Base-by-base conservation (phyloP, 2,888 invertebrate genomes). In the Epicampocera succincta region DNA sequence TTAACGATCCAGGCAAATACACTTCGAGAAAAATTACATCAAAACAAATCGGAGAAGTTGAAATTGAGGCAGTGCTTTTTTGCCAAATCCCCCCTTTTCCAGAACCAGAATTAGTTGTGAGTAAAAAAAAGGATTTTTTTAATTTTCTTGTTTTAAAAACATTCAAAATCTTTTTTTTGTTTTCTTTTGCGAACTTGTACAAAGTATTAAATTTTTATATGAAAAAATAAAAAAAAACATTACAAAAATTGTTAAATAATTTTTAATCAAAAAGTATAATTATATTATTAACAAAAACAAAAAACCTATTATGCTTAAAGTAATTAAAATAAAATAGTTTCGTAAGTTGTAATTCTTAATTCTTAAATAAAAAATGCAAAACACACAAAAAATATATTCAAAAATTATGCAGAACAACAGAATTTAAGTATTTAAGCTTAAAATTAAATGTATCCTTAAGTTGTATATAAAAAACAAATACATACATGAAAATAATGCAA, bases 121-220 rank as follows among this genome's bases (percentile, higher is more conserved):
- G 2, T 25, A 25, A 3, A 25, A 19, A 21, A 15, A 15, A 17
- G 11, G 11, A 38, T 33, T 33, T 8, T 17, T 4, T 3, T 21
- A 19, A 58, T 58, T 42, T 50, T 38, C 8, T 21, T 65, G 21
- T n/a, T 9, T 21, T 25, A 71, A 63, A 66, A 80, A 60, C 21
- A 21, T 54, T 73, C 81, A 71, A 85, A 86, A 85, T 84, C 84
- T 87, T 86, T 87, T 76, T 82, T 68, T n/a, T n/a, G n/a, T n/a
- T 75, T 73, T 40, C 13, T 68, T 60, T 80, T 74, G 29, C 42
- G 69, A 60, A 63, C 56, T 80, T 89, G 89, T 89, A 87, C 85
- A 89, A 89, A 89, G 89, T 89, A 89, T 89, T 89, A 89, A 85
- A 74, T 71, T 69, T 82, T 76, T 80, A 60, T 56, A 29, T 84